phyloP scores from a whole-genome alignment of 2,797 vertebrate genomes.

The Sphenodon punctatus region DNA sequence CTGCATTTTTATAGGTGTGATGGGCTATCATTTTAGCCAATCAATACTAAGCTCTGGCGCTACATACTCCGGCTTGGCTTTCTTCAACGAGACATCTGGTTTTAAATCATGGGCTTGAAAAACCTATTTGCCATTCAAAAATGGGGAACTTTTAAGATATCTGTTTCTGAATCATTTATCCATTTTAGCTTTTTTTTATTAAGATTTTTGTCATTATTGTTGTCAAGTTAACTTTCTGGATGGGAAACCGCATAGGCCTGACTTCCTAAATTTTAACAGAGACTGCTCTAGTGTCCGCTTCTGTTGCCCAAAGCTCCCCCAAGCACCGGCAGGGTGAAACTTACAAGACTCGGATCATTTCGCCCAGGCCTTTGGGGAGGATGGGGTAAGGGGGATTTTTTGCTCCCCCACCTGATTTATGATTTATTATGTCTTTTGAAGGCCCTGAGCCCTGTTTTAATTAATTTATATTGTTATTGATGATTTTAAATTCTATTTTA shows the following conservation, averaged over 20 bases:
- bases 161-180: background rate
- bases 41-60: background rate
- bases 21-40: background rate
- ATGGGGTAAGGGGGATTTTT: too few species aligned
- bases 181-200: background rate
- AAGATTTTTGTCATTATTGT: background rate
- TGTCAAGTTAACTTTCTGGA: background rate
- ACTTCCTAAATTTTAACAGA: background rate
- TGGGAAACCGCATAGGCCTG: background rate
- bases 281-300: background rate
- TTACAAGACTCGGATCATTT: too few species aligned
- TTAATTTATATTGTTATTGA: too few species aligned
- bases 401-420: too few species aligned
- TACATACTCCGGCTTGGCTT: rapidly evolving
- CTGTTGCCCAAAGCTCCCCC: background rate
- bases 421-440: too few species aligned
- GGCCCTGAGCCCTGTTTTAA: too few species aligned
- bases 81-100: too few species aligned
- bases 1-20: background rate
- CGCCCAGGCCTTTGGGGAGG: too few species aligned
- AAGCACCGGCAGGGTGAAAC: background rate
- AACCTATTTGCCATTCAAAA: background rate
- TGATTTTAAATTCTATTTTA: too few species aligned
- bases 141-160: background rate
- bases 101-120: background rate